Percentiles rank a stretch among this genome's conserved stretches.
Evolutionary conservation across 1,140 invertebrate genomes (phyloP).

Genomic region (Mamestra configurata): DNA sequence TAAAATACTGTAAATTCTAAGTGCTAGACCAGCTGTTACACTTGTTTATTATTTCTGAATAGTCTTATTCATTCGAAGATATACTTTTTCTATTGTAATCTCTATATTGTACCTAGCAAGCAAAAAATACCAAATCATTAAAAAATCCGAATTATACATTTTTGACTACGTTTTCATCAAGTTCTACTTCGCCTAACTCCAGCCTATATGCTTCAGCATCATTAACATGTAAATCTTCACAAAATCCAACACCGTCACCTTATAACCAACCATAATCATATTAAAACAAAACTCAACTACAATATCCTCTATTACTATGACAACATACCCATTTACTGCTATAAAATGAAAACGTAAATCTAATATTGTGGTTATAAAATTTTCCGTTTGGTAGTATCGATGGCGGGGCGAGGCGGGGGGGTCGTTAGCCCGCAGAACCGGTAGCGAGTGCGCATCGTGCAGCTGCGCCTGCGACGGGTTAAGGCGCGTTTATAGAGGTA

Average conservation of each 20-base stretch:
- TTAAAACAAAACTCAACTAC: not conserved
- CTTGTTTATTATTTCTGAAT: too few relatives aligned
- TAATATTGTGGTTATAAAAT: slow-evolving; percentile 69
- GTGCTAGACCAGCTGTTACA: too few relatives aligned
- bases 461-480: slow-evolving; percentile 74
- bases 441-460: slow-evolving; percentile 78
- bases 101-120: too few relatives aligned
- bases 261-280: not conserved
- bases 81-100: too few relatives aligned
- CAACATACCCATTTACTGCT: slow-evolving; percentile 18
- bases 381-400: slow-evolving; percentile 68
- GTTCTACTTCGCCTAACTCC: too few relatives aligned
- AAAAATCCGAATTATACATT: too few relatives aligned
- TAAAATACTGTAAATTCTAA: too few relatives aligned
- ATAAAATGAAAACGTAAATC: slow-evolving; percentile 47
- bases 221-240: not conserved
- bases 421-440: slow-evolving; percentile 78
- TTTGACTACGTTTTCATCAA: too few relatives aligned
- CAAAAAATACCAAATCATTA: too few relatives aligned
- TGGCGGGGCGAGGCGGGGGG: slow-evolving; percentile 51
- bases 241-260: not conserved
- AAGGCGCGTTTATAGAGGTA: slow-evolving; percentile 57
- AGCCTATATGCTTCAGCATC: not conserved
- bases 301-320: slow-evolving; percentile 12
- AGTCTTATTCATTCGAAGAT: too few relatives aligned